Evolutionary conservation across 2,888 invertebrate genomes (phyloP).

Genomic region (Pomacea canaliculata): DNA sequence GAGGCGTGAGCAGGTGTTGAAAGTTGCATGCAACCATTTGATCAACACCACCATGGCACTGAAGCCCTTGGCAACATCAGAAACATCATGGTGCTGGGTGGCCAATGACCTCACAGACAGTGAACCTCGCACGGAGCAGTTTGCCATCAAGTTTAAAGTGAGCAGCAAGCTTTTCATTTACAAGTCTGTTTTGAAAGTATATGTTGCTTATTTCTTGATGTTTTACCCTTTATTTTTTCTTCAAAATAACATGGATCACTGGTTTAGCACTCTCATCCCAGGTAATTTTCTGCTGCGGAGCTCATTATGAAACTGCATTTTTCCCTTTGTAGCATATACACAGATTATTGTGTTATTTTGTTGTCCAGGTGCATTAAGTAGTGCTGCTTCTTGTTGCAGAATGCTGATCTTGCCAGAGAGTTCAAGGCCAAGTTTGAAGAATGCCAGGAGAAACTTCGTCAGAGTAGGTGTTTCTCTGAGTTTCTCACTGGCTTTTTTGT

Average conservation of each 20-base stretch:
- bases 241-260: too few relatives aligned
- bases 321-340: not conserved
- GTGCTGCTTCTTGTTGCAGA: conserved; percentile 33
- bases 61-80: conserved; percentile 83
- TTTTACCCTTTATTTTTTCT: not conserved
- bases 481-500: too few relatives aligned
- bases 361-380: too few relatives aligned
- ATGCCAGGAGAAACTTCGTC: conserved; percentile 29
- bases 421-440: conserved; percentile 77
- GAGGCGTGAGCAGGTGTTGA: conserved; percentile 72
- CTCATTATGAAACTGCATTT: not conserved
- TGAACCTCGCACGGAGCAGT: conserved; percentile 67
- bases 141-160: conserved; percentile 67
- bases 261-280: not conserved
- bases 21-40: conserved; percentile 89
- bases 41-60: conserved; percentile 82
- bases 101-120: conserved; percentile 84
- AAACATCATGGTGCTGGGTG: conserved; percentile 79
- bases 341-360: too few relatives aligned
- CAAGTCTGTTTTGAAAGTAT: not conserved
- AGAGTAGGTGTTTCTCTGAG: conserved; percentile 7
- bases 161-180: not conserved
- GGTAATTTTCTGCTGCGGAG: not conserved
- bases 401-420: conserved; percentile 48
- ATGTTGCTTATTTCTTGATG: not conserved